These are phyloP conservation scores for Ectropis grisescens DNA, from an alignment of 1,140 invertebrate genomes.

Conservation along the genomic window DNA sequence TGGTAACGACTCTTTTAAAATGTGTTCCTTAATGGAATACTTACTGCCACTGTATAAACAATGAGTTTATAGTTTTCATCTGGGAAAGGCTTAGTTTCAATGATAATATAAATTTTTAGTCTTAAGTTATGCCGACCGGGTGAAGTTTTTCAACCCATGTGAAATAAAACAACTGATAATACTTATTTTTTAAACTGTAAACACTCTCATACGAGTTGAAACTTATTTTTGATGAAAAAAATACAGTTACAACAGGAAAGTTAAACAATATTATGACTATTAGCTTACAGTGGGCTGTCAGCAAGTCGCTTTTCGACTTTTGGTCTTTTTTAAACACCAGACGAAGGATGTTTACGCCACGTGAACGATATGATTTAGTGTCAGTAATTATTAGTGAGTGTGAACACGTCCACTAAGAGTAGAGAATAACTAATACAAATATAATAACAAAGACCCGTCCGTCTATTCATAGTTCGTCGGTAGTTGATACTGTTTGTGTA, in stretches of 20 bases:
- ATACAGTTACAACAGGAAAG: too few species aligned
- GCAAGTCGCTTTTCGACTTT: conserved; percentile 50
- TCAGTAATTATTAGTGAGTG: conserved; percentile 62
- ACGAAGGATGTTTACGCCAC: conserved; percentile 57
- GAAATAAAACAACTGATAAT: too few species aligned
- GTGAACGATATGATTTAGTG: conserved; percentile 63
- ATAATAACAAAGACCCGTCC: conserved; percentile 53
- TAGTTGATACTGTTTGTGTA: conserved; percentile 29
- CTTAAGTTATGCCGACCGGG: too few species aligned
- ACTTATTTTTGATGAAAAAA: too few species aligned
- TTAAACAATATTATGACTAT: conserved; percentile 63
- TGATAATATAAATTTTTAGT: too few species aligned
- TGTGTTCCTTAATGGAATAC: too few species aligned
- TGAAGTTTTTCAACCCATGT: too few species aligned
- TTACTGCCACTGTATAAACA: too few species aligned
- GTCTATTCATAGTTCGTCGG: conserved; percentile 44
- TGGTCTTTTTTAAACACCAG: conserved; percentile 34
- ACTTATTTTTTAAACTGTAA: conserved; percentile 22
- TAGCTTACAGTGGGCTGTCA: conserved; percentile 56
- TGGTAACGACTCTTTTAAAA: too few species aligned
- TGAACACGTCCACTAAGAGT: conserved; percentile 56
- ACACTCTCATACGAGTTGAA: conserved; percentile 55
- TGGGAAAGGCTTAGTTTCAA: too few species aligned
- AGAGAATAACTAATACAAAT: conserved; percentile 55
- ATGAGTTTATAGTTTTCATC: too few species aligned